Evolutionary conservation across 2,888 invertebrate species (phyloP), one percentile per base, ranked within the genome.

Genomic region (Hemaris fuciformis): DNA sequence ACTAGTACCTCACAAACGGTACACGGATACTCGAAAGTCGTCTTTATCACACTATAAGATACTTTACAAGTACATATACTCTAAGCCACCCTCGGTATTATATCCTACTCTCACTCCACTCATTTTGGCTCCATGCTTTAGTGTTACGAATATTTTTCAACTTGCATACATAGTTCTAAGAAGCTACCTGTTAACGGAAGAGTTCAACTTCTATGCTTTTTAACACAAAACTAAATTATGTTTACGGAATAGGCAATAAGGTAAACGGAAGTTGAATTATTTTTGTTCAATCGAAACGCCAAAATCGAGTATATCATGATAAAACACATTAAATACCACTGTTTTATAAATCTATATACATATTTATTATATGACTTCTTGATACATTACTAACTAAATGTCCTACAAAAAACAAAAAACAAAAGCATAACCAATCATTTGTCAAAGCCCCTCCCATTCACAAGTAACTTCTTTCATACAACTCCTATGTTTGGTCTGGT

Each of bases 41-140:
- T 27, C 15, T 6, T 27, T 48, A 8, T 48, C 48, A 27, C 15
- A 15, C 48, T 48, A 48, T 38, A 27, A 18, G 31, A 18, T 31
- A 53, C 48, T 27, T 48, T 48, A 48, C 53, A 53, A 27, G 53
- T 53, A n/a, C n/a, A n/a, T n/a, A 18, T 31, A 53, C 18, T 31
- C 27, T 53, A 53, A 53, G 53, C 31, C 53, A 53, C 53, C 53
- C 31, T 53, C 10, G 31, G 53, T 53, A 53, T n/a, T n/a, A n/a
- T 53, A 15, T 27, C 48, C 48, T 53, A 53, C 53, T 31, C 27
- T 53, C 53, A 53, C 53, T 53, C 53, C 53, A 31, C 27, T 38
- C n/a, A 31, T 53, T 25, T 48, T 53, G 31, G 27, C 18, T 53
- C 31, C 53, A 53, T 53, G 53, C 53, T 53, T 18, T 18, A 53